Base-by-base conservation (phyloP, 2,113 vertebrate species). In the Theristicus caerulescens region DNA sequence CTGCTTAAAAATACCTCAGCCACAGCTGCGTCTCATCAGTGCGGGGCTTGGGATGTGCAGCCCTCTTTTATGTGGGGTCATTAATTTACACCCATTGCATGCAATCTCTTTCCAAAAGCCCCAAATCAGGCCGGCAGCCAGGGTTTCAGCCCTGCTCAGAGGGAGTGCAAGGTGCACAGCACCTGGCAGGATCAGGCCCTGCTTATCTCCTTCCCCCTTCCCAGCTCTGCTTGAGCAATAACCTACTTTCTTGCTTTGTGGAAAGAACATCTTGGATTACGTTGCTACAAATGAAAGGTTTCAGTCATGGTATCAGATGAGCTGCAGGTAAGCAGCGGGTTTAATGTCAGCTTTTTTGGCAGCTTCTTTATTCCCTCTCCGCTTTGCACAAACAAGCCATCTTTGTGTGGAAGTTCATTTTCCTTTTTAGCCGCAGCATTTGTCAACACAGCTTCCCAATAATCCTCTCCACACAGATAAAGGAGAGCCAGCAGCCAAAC, bases 331-430 rank as follows among this genome's bases (percentile, higher is more conserved):
- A 96, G 86, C 88, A 67, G 78, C 0, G 0, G 57, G 84, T 94
- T 94, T 88, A 91, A 86, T 52, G 77, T 96, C 96, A 94, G 80
- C 65, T 82, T 71, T 82, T 93, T 92, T 93, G 82, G 90, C 94
- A 96, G 85, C 62, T 93, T 44, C 82, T 92, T 88, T 71, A 77
- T 83, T 90, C 79, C 61, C 29, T 74, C 59, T 59, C 64, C 0
- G 0, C 78, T 81, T 94, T 74, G 59, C 72, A 86, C 90, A 94
- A 96, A 91, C 90, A 88, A 92, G 44, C n/a, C 6, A 2, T 52
- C 91, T 92, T 86, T 91, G 76, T 79, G 69, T 71, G 61, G 55
- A 94, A 94, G 80, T 94, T 92, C 27, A n/a, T 88, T 90, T 94
- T 92, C 86, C 55, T 76, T 86, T 96, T 88, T 9, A 96, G 80